Base-by-base conservation (phyloP, 2,888 invertebrate genomes). In the Lochmaea capreae region DNA sequence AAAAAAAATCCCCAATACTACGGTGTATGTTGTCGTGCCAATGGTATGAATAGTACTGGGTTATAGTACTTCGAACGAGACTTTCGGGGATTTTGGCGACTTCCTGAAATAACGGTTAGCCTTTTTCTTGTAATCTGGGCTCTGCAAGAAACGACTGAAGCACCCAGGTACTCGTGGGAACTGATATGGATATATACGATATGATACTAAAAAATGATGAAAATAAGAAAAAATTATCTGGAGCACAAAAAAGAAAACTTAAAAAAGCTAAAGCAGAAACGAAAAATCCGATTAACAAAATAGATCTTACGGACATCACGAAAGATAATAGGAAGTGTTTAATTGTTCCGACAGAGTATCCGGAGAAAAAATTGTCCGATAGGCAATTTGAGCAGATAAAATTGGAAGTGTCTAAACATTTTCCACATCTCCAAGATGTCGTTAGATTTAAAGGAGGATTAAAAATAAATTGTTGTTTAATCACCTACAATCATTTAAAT, bases 1-100 rank as follows among this genome's bases (percentile, higher is more conserved):
- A 66, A 46, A 61, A 73, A 65, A 69, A 74, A 62, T 57, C 70
- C 59, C 70, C 58, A 74, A 70, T 70, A 59, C 70, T 54, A 66
- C 49, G 70, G 73, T 74, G 73, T 70, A 67, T 54, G 72, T 70
- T 43, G 69, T 70, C 73, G 73, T 70, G 73, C 73, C 67, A 42
- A 57, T 16, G 59, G 73, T 46, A 70, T 67, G 70, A 14, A 74
- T 74, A 67, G 62, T 66, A 59, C 70, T 57, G 57, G 67, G 67
- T 49, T 58, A 65, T 33, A 67, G 66, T 67, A 67, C 67, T 59
- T 14, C 22, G 46, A 67, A 74, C 69, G 70, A 58, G 57, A 63
- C 71, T 63, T 58, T 63, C 54, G 43, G 67, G 70, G 54, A 67
- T 26, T 52, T 46, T 46, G 49, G 73, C 70, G 67, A 67, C 33